Percentiles rank a stretch among this genome's conserved stretches.
These are phyloP conservation scores for Charadrius vociferus DNA, from an alignment of 2,113 vertebrate genomes.

Conservation along the genomic window DNA sequence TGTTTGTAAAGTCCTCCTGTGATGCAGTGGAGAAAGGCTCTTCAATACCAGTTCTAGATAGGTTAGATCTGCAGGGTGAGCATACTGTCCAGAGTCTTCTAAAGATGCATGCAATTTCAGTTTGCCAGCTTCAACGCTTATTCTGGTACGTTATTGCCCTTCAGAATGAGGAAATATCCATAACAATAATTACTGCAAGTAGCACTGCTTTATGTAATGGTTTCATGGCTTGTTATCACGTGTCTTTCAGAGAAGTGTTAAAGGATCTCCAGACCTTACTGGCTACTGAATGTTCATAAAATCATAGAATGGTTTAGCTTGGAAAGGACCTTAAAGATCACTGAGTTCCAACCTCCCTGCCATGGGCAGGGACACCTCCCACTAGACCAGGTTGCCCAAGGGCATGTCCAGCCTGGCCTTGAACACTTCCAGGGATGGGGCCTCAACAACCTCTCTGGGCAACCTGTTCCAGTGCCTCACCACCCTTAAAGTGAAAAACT, in stretches of 20 bases:
- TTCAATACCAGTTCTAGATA: conserved; percentile 79
- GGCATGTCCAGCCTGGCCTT: too few relatives aligned
- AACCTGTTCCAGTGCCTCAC: too few relatives aligned
- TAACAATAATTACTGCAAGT: neutral
- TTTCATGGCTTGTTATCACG: neutral
- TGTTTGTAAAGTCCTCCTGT: conserved; percentile 79
- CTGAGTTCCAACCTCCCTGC: too few relatives aligned
- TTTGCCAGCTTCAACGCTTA: neutral
- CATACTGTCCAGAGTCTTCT: neutral
- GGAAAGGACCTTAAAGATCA: too few relatives aligned
- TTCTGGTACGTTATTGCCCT: neutral
- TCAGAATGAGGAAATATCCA: neutral
- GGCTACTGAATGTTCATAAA: too few relatives aligned
- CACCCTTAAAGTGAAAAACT: too few relatives aligned
- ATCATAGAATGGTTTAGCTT: too few relatives aligned
- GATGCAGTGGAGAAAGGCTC: conserved; percentile 72
- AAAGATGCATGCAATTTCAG: fast-evolving
- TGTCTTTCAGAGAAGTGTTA: neutral
- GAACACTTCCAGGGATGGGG: too few relatives aligned
- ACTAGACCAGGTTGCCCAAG: too few relatives aligned
- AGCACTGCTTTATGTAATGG: neutral
- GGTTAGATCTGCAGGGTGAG: conserved; percentile 81
- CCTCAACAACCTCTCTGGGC: too few relatives aligned
- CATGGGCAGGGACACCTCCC: too few relatives aligned
- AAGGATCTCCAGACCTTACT: neutral